Evolutionary conservation across 2,113 vertebrate species (phyloP), one percentile per base, ranked within the genome.

Genomic region (Odobenus rosmarus): DNA sequence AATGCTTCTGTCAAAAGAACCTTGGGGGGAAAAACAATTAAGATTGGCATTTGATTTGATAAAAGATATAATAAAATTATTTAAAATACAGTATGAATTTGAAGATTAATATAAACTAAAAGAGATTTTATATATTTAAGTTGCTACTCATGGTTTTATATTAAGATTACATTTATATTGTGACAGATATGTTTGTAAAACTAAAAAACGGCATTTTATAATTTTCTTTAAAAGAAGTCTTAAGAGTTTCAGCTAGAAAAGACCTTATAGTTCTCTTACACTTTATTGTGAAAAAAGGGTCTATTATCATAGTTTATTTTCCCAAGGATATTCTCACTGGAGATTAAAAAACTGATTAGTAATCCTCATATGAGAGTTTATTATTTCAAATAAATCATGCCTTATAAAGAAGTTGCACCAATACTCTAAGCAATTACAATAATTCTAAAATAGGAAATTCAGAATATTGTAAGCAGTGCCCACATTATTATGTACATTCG

Each of bases 321-420:
- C 67, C 69, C 39, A 74, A 85, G 19, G 19, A 51, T 42, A 91
- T 42, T 94, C 33, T 94, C 23, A 88, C 13, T 42, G 19, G 69
- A 82, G 31, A 95, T 94, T 39, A 95, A 95, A 76, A 39, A 92
- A 81, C n/a, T 71, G 53, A 85, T 71, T 96, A 83, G 91, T 76
- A 71, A 95, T 82, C 36, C 36, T 88, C 77, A 67, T 53, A 67
- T 79, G 26, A 90, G 26, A 89, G 74, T 33, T 95, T 85, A 95
- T 55, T 95, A 92, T 93, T 90, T 92, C 81, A 93, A 97, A 71
- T 93, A 95, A 92, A 72, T 95, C 42, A 93, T 71, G 18, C 18
- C 62, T 94, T 96, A 42, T n/a, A 72, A 95, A 89, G 42, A 90
- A 85, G 33, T 74, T 86, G 69, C 1, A 80, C 61, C 89, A 90